Conservation (phyloP, 2,797 vertebrate species). For the Paedocypris micromegethes region DNA sequence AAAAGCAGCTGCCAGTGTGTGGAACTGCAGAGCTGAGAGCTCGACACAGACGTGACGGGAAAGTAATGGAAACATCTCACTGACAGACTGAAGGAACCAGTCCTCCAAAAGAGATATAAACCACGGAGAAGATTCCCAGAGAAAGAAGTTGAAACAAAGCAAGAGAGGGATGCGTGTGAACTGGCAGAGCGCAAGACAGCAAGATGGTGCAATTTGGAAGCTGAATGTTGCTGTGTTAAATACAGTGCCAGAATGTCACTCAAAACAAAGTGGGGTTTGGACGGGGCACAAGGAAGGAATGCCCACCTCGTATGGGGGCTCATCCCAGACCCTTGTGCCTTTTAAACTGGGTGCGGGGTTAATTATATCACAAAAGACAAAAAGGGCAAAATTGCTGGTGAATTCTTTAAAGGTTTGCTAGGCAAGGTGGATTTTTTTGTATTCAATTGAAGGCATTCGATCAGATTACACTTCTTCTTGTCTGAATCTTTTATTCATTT, state of each 20-base stretch:
- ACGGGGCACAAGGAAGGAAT: slow-evolving; percentile 62
- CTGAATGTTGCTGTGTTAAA: slow-evolving; percentile 62
- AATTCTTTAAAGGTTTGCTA: no score
- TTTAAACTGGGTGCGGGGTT: slow-evolving; percentile 46
- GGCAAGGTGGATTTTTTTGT: no score
- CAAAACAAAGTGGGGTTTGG: slow-evolving; percentile 75
- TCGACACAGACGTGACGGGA: slow-evolving; percentile 43
- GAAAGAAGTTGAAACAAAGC: background rate
- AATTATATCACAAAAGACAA: slow-evolving; percentile 48
- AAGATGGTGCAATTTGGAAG: slow-evolving; percentile 65
- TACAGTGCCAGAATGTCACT: slow-evolving; percentile 75
- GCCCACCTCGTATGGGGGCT: slow-evolving; percentile 54
- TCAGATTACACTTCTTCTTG: no score
- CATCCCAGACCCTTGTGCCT: slow-evolving; percentile 43
- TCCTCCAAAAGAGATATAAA: slow-evolving; percentile 76
- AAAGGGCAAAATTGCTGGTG: no score
- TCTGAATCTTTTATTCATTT: background rate
- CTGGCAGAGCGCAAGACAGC: slow-evolving; percentile 35
- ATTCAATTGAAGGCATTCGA: no score
- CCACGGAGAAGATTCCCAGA: slow-evolving; percentile 71
- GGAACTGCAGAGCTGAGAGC: slow-evolving; percentile 42
- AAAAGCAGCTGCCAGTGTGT: slow-evolving; percentile 62
- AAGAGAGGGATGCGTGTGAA: slow-evolving; percentile 43
- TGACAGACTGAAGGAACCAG: slow-evolving; percentile 64
- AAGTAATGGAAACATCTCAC: slow-evolving; percentile 68